Conservation (phyloP, 2,888 invertebrate genomes). For the Tinea pellionella region DNA sequence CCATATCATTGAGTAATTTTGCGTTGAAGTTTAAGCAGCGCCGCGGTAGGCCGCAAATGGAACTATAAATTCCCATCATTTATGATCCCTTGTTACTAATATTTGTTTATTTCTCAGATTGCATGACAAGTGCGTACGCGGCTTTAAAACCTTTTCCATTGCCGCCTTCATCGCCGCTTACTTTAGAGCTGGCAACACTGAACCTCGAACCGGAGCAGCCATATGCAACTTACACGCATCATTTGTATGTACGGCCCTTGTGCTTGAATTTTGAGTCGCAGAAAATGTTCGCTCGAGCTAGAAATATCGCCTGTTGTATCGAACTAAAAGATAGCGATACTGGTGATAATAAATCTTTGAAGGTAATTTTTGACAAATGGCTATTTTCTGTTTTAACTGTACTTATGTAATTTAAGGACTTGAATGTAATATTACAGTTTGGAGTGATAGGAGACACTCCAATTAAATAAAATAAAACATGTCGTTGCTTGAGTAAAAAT, state of each 20-base stretch:
- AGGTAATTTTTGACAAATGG: constrained; percentile 62
- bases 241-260: constrained; percentile 92
- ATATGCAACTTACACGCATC: constrained; percentile 86
- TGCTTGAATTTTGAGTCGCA: constrained; percentile 90
- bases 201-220: constrained; percentile 80
- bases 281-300: constrained; percentile 89
- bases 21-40: too few relatives aligned
- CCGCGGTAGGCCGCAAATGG: too few relatives aligned
- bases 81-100: too few relatives aligned
- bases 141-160: constrained; percentile 88
- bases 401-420: too few relatives aligned
- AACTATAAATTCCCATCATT: too few relatives aligned
- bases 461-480: too few relatives aligned
- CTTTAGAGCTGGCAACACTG: constrained; percentile 88
- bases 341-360: constrained; percentile 68
- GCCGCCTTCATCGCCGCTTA: constrained; percentile 80
- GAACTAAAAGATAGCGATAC: constrained; percentile 88
- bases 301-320: constrained; percentile 93
- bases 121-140: constrained; percentile 83
- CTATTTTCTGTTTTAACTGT: too few relatives aligned
- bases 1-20: too few relatives aligned
- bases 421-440: too few relatives aligned
- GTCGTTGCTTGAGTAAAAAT: too few relatives aligned
- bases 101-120: constrained; percentile 71
- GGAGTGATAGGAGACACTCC: too few relatives aligned